phyloP scores from a whole-genome alignment of 2,113 vertebrate genomes.

The Cyprinodon brontotheroides region DNA sequence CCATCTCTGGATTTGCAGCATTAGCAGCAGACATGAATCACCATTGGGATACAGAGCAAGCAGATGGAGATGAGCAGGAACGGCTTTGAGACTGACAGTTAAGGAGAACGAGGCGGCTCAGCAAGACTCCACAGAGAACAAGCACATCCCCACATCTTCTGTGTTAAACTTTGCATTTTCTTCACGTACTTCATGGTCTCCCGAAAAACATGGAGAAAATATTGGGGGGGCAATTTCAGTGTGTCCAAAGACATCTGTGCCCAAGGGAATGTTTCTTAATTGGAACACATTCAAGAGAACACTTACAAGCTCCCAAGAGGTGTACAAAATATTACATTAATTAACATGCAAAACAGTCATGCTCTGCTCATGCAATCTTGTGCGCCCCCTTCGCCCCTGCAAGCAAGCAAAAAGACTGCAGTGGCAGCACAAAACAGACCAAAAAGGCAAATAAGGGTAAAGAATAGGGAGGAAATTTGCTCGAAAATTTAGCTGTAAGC shows the following conservation, averaged over 20 bases:
- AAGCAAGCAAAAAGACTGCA: constrained; percentile 65
- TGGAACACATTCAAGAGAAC: constrained; percentile 76
- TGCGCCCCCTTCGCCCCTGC: constrained; percentile 26
- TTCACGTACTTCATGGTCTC: constrained; percentile 56
- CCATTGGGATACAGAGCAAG: constrained; percentile 56
- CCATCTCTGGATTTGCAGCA: constrained; percentile 65
- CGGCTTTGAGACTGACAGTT: constrained; percentile 50
- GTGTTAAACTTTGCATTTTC: constrained; percentile 52
- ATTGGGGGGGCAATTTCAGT: constrained; percentile 41
- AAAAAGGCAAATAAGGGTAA: constrained; percentile 76
- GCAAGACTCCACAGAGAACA: constrained; percentile 17
- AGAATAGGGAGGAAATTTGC: constrained; percentile 85
- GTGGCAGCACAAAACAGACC: constrained; percentile 73
- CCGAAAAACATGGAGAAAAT: constrained; percentile 63
- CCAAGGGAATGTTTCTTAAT: constrained; percentile 70
- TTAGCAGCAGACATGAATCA: constrained; percentile 70
- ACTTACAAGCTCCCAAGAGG: constrained; percentile 72
- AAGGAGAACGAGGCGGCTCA: constrained; percentile 25
- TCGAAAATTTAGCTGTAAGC: constrained; percentile 90
- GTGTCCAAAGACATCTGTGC: constrained; percentile 69
- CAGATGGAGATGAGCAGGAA: constrained; percentile 56
- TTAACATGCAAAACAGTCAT: constrained; percentile 78
- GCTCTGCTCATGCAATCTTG: constrained; percentile 24
- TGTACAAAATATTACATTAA: constrained; percentile 79
- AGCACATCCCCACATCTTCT: constrained; percentile 26